A percentile compares a stretch with the other conserved stretches of the same genome.
phyloP scores from a whole-genome alignment of 2,888 invertebrate species.

The Scelioninae gen. 1 region DNA sequence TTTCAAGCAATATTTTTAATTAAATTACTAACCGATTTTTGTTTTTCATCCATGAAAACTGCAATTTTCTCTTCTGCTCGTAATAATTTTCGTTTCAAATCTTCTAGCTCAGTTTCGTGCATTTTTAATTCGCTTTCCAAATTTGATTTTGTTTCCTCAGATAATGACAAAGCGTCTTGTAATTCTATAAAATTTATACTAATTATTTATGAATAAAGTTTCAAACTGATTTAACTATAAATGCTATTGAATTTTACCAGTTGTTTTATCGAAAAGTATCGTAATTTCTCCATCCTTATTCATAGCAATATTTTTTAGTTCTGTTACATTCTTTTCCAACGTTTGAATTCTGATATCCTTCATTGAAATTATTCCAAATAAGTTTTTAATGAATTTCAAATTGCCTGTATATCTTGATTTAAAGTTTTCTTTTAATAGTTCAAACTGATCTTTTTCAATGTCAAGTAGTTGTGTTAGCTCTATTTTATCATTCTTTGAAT shows the following conservation, averaged over 20 bases:
- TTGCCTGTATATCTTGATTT: conserved; percentile 79
- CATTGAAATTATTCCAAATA: conserved; percentile 74
- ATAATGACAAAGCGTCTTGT: conserved; percentile 77
- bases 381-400: conserved; percentile 76
- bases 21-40: conserved; percentile 84
- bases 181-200: conserved; percentile 75
- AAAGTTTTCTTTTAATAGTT: conserved; percentile 78
- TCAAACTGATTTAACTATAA: neutral
- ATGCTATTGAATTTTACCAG: conserved; percentile 73
- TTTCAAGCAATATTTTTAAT: too few relatives aligned
- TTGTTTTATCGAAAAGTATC: conserved; percentile 77
- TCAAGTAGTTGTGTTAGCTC: conserved; percentile 83
- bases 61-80: conserved; percentile 86
- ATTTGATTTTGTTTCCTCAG: conserved; percentile 79
- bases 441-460: conserved; percentile 76
- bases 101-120: conserved; percentile 80
- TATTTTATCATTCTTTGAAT: conserved; percentile 71
- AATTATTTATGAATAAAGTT: neutral
- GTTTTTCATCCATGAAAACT: conserved; percentile 86
- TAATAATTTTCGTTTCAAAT: conserved; percentile 86
- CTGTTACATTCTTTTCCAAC: conserved; percentile 78
- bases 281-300: conserved; percentile 81
- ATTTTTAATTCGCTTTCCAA: conserved; percentile 79
- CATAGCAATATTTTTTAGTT: conserved; percentile 77
- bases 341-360: conserved; percentile 76